Base-by-base conservation (phyloP, 2,113 vertebrate species). In the Hoplias malabaricus region DNA sequence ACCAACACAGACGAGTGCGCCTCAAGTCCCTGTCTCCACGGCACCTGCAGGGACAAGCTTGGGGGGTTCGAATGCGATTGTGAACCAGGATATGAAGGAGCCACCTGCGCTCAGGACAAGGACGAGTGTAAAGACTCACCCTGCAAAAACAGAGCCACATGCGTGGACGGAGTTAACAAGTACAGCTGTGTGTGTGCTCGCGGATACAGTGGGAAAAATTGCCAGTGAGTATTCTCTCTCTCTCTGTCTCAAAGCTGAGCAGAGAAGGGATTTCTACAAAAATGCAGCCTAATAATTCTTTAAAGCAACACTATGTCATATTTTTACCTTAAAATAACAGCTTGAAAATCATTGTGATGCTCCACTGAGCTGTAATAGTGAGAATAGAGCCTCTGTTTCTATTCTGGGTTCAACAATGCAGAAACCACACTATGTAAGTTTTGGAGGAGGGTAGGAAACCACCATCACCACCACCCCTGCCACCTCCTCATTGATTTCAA, bases 31-130 rank as follows among this genome's bases (percentile, higher is more conserved):
- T 99, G 97, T 0, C 78, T 88, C 4, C 92, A 94, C 0, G 97
- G 97, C 14, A 76, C 53, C 69, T 99, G 96, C 40, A 84, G 79
- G 0, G 92, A 94, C 1, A 87, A 82, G 1, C 84, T 94, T 0
- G 94, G 92, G 0, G 90, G 89, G 0, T 98, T 95, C 31, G 89
- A 93, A 86, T 99, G 97, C 16, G 83, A 74, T 0, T 99, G 97
- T 81, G 84, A 88, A 33, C 86, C 85, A 0, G 97, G 96, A 0
- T 97, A 93, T 38, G 84, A 80, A 0, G 96, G 96, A 0, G 87
- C 80, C 2, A 86, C 84, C 50, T 99, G 97, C 9, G 90, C 94
- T 7, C 88, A 90, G 78, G 90, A 96, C 0, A 79, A 94, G 0
- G 90, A 97, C 0, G 94, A 97, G 71, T 97, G 95, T 0, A 84